phyloP scores from a whole-genome alignment of 2,888 invertebrate genomes.

The Lithophane ornitopus region DNA sequence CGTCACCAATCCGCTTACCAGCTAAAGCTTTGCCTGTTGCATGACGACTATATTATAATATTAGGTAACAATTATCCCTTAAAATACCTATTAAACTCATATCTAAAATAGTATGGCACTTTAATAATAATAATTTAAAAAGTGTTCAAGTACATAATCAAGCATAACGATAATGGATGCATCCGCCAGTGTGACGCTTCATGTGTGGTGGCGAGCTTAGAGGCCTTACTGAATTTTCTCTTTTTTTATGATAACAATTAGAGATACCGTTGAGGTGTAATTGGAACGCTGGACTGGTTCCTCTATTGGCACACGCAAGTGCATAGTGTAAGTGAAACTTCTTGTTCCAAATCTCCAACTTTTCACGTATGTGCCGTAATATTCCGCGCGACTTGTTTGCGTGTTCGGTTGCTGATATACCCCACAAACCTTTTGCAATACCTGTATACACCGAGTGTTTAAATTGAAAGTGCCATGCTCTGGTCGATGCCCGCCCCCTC shows the following conservation, averaged over 20 bases:
- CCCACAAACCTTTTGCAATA: conserved; percentile 85
- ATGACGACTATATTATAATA: conserved; percentile 80
- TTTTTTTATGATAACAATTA: conserved; percentile 83
- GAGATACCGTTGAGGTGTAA: conserved; percentile 82
- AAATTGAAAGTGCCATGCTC: conserved; percentile 90
- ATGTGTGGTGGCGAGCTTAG: conserved; percentile 88
- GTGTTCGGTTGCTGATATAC: conserved; percentile 87
- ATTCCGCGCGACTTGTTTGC: conserved; percentile 88
- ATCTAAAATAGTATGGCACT: conserved; percentile 89
- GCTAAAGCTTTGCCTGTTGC: conserved; percentile 83
- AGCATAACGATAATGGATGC: conserved; percentile 80
- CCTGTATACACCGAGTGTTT: conserved; percentile 86
- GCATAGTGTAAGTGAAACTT: conserved; percentile 90
- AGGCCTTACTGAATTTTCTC: conserved; percentile 89
- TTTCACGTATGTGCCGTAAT: conserved; percentile 88
- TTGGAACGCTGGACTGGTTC: conserved; percentile 88
- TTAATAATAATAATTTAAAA: conserved; percentile 80
- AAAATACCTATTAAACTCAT: conserved; percentile 83
- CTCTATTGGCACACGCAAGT: conserved; percentile 90
- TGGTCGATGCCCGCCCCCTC: conserved; percentile 86
- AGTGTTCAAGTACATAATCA: conserved; percentile 81
- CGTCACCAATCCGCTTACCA: conserved; percentile 63
- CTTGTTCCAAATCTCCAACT: conserved; percentile 91
- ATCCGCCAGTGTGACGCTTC: conserved; percentile 88
- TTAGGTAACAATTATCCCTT: conserved; percentile 74